A percentile compares a stretch with the other conserved stretches of the same genome.
phyloP scores from a whole-genome alignment of 2,113 vertebrate species.

The Saguinus imperator region DNA sequence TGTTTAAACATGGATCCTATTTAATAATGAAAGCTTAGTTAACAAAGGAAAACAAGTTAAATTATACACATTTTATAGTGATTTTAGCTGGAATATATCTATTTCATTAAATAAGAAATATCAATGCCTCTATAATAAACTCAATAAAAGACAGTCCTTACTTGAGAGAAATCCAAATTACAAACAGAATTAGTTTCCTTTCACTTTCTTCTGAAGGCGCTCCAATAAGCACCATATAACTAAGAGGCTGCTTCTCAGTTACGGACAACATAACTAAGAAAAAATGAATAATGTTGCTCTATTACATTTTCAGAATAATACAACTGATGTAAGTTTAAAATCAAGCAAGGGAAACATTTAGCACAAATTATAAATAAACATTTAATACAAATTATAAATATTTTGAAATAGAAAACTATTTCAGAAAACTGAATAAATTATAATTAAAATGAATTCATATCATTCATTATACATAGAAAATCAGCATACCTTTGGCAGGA shows the following conservation, averaged over 20 bases:
- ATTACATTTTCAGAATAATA: background rate
- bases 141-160: background rate
- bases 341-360: background rate
- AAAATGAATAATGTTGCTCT: background rate
- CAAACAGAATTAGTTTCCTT: background rate
- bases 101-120: background rate
- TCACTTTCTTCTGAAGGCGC: background rate
- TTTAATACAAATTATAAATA: too few relatives aligned
- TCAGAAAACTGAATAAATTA: background rate
- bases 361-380: background rate
- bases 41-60: background rate
- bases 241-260: too few relatives aligned
- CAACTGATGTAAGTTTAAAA: background rate
- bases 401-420: background rate
- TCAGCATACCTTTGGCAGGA: slow-evolving; percentile 81
- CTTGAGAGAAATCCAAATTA: background rate
- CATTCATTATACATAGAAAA: background rate
- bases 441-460: background rate
- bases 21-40: background rate
- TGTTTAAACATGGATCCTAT: background rate
- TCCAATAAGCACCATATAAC: too few relatives aligned
- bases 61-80: background rate
- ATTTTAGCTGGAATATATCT: background rate
- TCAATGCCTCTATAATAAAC: background rate
- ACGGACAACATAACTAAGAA: background rate